Evolutionary conservation across 2,888 invertebrate species (phyloP).

Genomic region (Heliconius cydno): DNA sequence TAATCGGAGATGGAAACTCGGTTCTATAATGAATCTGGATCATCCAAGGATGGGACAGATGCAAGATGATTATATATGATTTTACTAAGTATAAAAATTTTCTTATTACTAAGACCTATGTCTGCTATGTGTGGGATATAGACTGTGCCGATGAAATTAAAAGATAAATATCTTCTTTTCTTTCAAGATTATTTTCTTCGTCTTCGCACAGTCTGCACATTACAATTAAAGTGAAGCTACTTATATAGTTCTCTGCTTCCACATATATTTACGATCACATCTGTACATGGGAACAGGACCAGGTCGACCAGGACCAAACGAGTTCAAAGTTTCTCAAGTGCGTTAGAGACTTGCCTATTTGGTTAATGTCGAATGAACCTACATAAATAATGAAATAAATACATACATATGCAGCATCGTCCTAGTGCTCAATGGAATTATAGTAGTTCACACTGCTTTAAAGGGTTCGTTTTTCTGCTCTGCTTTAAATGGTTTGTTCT

Average conservation of each 20-base stretch:
- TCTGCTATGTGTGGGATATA: too few relatives aligned
- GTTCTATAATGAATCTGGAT: conserved; percentile 27
- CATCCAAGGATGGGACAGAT: conserved; percentile 5
- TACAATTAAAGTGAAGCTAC: too few relatives aligned
- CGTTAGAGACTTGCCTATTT: conserved; percentile 8
- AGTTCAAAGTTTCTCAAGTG: conserved; percentile 14
- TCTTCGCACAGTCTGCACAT: not conserved
- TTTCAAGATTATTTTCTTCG: not conserved
- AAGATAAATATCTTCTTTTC: too few relatives aligned
- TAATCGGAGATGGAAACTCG: conserved; percentile 30
- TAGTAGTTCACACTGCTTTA: not conserved
- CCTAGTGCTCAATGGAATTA: not conserved
- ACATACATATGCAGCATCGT: not conserved
- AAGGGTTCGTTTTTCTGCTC: not conserved
- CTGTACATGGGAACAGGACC: not conserved
- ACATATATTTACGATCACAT: not conserved
- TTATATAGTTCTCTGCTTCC: not conserved
- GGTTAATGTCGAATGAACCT: not conserved
- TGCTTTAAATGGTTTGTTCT: too few relatives aligned
- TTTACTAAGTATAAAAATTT: not conserved
- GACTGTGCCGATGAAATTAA: too few relatives aligned
- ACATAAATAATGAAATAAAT: conserved; percentile 5
- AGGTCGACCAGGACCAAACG: not conserved
- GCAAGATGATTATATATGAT: not conserved
- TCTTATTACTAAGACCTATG: too few relatives aligned